Evolutionary conservation across 2,797 vertebrate genomes (phyloP).

Genomic region (Melanotaenia nigrans): DNA sequence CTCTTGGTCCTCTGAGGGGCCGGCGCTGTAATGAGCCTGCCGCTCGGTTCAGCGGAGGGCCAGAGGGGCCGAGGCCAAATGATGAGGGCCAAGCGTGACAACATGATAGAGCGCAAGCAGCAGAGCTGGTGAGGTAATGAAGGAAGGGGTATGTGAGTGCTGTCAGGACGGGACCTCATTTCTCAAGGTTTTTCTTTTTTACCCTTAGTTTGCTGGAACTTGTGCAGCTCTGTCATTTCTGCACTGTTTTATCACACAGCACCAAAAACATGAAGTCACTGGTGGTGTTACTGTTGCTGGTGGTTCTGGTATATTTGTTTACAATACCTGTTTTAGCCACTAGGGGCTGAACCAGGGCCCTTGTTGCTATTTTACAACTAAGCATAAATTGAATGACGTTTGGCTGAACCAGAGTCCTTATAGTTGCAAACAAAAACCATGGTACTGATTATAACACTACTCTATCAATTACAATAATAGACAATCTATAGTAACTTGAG

Average conservation of each 20-base stretch:
- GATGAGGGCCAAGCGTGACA: conserved; percentile 59
- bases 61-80: conserved; percentile 55
- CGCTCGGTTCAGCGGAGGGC: conserved; percentile 56
- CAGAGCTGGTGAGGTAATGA: conserved; percentile 46
- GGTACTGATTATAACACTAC: neutral
- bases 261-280: neutral
- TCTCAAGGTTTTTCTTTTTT: conserved; percentile 36
- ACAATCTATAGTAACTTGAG: too few relatives aligned
- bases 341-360: neutral
- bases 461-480: too few relatives aligned
- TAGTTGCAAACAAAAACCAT: neutral
- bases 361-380: neutral
- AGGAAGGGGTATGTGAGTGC: conserved; percentile 37
- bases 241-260: conserved; percentile 15
- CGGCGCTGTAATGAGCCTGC: conserved; percentile 51
- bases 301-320: neutral
- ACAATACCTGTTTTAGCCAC: neutral
- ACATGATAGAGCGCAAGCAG: conserved; percentile 46
- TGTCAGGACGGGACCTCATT: conserved; percentile 38
- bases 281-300: neutral
- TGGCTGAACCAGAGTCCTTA: neutral
- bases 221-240: conserved; percentile 21
- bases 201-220: conserved; percentile 24
- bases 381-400: neutral
- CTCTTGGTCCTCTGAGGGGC: conserved; percentile 44